A percentile compares a stretch with the other conserved stretches of the same genome.
phyloP scores from a whole-genome alignment of 2,888 invertebrate species.

The Bellardia bayeri region DNA sequence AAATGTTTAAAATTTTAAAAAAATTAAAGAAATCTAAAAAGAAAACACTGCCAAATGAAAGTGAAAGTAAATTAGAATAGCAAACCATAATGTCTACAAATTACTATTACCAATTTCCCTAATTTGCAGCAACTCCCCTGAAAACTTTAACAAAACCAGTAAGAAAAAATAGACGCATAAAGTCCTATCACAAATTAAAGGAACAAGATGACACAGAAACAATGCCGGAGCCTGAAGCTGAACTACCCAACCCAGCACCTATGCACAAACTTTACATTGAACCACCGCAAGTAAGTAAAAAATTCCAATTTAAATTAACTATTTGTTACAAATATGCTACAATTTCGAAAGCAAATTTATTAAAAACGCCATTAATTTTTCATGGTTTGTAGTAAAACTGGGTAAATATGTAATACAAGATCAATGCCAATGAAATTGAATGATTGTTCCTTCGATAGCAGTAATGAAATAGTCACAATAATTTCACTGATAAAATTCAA shows the following conservation, averaged over 20 bases:
- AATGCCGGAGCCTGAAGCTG: not conserved
- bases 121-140: constrained; percentile 34
- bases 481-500: constrained; percentile 23
- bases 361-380: not conserved
- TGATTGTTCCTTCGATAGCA: constrained; percentile 3
- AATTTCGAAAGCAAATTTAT: constrained; percentile 7
- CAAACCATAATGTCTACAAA: not conserved
- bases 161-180: not conserved
- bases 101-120: not conserved
- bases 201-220: not conserved
- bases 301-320: not conserved
- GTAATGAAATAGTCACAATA: not conserved
- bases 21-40: constrained; percentile 1
- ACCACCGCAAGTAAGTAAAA: constrained; percentile 30
- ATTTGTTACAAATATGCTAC: not conserved
- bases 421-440: constrained; percentile 58
- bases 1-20: constrained; percentile 16
- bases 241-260: not conserved
- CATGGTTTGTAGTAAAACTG: not conserved
- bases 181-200: not conserved
- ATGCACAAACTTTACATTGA: not conserved
- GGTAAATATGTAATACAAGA: constrained; percentile 10
- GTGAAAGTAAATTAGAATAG: constrained; percentile 34
- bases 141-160: not conserved
- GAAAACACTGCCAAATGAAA: not conserved